Evolutionary conservation across 2,797 vertebrate species (phyloP).

Genomic region (Buceros bicornis): DNA sequence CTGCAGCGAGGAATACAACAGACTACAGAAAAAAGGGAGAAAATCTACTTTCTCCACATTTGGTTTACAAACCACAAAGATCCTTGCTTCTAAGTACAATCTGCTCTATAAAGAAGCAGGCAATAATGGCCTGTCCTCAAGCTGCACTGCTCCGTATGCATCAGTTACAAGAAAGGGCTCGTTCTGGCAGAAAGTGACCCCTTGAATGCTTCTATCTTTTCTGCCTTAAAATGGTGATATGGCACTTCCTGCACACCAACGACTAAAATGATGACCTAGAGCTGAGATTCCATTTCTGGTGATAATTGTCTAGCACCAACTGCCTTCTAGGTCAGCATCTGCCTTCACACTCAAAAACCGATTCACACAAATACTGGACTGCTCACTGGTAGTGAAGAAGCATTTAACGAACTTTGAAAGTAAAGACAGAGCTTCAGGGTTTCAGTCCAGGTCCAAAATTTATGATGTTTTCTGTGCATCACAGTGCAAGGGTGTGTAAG

Average conservation of each 20-base stretch:
- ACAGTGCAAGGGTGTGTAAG: constrained; percentile 71
- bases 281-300: constrained; percentile 52
- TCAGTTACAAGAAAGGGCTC: background rate
- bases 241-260: background rate
- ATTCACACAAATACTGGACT: constrained; percentile 62
- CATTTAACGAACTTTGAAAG: constrained; percentile 57
- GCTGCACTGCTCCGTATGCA: background rate
- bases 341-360: constrained; percentile 68
- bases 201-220: background rate
- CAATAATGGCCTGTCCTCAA: background rate
- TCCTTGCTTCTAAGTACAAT: background rate
- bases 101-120: background rate
- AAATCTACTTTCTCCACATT: background rate
- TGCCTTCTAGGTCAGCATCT: constrained; percentile 54
- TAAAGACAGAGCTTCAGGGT: constrained; percentile 42
- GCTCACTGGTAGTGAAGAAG: constrained; percentile 25
- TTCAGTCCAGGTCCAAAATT: constrained; percentile 60
- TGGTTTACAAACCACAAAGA: background rate
- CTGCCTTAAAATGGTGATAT: constrained; percentile 4
- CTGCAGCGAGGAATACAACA: background rate
- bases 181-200: background rate
- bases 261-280: constrained; percentile 28
- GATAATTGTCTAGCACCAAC: constrained; percentile 65
- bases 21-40: background rate
- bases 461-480: constrained; percentile 73